Conservation (phyloP, 2,113 vertebrate genomes). For the Strix aluco region DNA sequence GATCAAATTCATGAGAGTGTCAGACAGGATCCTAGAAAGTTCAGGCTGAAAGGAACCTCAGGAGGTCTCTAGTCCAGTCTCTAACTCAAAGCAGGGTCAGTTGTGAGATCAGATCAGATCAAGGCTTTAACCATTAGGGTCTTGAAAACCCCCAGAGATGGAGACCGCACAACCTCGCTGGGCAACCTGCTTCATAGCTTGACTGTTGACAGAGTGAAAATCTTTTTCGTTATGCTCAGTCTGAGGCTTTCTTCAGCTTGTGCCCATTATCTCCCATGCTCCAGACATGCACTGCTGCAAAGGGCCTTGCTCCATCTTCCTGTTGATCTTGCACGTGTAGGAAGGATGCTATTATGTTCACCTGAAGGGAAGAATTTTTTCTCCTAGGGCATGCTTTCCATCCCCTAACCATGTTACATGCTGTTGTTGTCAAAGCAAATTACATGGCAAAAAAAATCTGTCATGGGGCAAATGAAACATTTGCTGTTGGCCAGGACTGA, state of each 20-base stretch:
- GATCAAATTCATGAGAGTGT: background rate
- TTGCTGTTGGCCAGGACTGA: background rate
- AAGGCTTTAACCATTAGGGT: background rate
- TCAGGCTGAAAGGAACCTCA: background rate
- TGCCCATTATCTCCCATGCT: background rate
- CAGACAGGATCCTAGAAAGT: background rate
- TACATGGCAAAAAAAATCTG: background rate
- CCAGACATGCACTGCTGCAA: background rate
- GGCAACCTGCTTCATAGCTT: background rate
- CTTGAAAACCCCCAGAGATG: background rate
- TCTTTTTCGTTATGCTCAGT: background rate
- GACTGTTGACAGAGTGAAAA: background rate
- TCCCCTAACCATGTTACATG: background rate
- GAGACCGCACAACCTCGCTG: background rate
- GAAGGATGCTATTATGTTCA: background rate
- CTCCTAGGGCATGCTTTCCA: background rate
- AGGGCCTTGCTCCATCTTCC: background rate
- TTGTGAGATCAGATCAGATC: background rate
- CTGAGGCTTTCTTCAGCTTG: background rate
- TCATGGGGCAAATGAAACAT: background rate
- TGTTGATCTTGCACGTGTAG: background rate
- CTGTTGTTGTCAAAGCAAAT: background rate
- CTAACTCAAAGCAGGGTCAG: background rate
- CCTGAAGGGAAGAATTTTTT: background rate
- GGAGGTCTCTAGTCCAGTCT: background rate